Percentiles rank a stretch among this genome's conserved stretches.
Evolutionary conservation across 2,113 vertebrate genomes (phyloP).

Genomic region (Scartelaos histophorus): DNA sequence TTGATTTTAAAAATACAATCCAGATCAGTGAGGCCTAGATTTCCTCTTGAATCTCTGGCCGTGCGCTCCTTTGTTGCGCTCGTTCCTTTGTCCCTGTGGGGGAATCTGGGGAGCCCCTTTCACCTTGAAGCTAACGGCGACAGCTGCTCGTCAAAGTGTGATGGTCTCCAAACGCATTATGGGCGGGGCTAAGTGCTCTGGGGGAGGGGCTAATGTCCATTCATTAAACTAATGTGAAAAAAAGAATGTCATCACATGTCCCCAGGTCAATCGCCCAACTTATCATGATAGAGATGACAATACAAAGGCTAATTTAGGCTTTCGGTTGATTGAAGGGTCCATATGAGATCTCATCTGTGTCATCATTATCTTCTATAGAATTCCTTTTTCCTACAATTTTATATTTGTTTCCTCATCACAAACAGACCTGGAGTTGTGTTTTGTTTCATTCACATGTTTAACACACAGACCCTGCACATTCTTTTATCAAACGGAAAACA

Average conservation of each 20-base stretch:
- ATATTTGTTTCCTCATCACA: too few relatives aligned
- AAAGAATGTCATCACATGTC: not conserved
- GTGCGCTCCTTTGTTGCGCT: not conserved
- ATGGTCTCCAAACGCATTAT: not conserved
- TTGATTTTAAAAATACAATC: too few relatives aligned
- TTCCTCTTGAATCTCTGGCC: not conserved
- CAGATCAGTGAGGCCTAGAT: too few relatives aligned
- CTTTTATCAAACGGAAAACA: too few relatives aligned
- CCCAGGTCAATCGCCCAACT: not conserved
- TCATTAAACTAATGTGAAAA: not conserved
- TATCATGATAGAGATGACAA: not conserved
- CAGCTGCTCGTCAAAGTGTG: conserved; percentile 5
- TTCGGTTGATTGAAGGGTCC: not conserved
- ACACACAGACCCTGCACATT: too few relatives aligned
- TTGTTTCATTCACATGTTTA: too few relatives aligned
- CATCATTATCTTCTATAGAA: too few relatives aligned
- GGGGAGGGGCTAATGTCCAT: conserved; percentile 1
- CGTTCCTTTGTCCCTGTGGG: not conserved
- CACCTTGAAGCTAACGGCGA: not conserved
- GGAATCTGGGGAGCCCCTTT: not conserved
- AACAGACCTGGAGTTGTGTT: too few relatives aligned
- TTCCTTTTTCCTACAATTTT: too few relatives aligned
- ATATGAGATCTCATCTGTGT: too few relatives aligned
- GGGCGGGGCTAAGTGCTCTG: not conserved
- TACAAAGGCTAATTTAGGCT: not conserved